Conservation (phyloP, 2,113 vertebrate species). For the Paraplagusia blochii region DNA sequence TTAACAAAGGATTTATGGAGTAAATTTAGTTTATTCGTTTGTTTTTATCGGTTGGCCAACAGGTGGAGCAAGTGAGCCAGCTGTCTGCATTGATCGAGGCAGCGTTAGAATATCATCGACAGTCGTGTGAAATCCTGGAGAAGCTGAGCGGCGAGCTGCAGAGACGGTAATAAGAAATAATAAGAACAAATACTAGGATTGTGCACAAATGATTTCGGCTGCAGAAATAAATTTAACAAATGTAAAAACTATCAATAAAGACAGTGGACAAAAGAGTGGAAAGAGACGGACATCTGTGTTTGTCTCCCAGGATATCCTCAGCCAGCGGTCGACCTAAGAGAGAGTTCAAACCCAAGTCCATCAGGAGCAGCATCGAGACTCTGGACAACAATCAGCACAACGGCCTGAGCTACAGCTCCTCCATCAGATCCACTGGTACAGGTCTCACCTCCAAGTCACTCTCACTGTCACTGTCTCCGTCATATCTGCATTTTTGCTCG, state of each 20-base stretch:
- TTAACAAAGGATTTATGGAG: no score
- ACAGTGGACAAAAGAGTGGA: neutral
- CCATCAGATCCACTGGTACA: constrained; percentile 80
- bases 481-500: neutral
- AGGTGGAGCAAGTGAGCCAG: constrained; percentile 94
- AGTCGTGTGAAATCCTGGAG: constrained; percentile 84
- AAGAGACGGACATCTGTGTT: neutral
- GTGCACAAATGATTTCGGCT: no score
- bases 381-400: constrained; percentile 79
- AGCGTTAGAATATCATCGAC: constrained; percentile 84
- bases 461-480: neutral
- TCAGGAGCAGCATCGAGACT: constrained; percentile 72
- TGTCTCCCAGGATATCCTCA: constrained; percentile 77
- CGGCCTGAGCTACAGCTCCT: constrained; percentile 75
- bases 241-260: no score
- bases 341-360: constrained; percentile 82
- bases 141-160: constrained; percentile 84
- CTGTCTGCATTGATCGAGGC: constrained; percentile 85
- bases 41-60: constrained; percentile 35
- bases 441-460: no score
- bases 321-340: constrained; percentile 79
- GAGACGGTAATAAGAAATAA: constrained; percentile 72
- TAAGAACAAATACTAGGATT: no score
- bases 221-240: no score
- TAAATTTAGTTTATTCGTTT: neutral